Conservation (phyloP, 2,888 invertebrate species). For the Sinotaia quadrata region DNA sequence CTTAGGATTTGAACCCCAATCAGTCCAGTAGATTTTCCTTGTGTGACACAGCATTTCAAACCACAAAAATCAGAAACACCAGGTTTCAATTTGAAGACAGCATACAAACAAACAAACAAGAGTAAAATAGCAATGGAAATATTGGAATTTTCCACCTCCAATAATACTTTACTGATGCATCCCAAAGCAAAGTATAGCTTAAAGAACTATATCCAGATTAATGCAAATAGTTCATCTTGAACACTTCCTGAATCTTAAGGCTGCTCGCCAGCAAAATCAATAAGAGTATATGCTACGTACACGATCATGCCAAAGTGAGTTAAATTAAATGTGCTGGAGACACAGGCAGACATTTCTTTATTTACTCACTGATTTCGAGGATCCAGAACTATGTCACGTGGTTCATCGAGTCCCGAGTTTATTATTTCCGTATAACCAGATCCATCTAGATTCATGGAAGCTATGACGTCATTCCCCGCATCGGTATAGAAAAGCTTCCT, state of each 20-base stretch:
- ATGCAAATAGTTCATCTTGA: no score
- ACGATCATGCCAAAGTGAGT: no score
- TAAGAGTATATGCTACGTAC: no score
- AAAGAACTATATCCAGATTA: no score
- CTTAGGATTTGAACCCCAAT: conserved; percentile 46
- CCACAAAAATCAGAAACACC: not conserved
- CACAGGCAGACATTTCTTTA: no score
- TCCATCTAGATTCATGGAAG: conserved; percentile 41
- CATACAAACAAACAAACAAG: not conserved
- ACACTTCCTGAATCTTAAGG: no score
- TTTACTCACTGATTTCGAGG: conserved; percentile 32
- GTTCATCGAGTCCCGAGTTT: conserved; percentile 38
- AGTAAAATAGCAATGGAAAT: no score
- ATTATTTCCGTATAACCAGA: conserved; percentile 33
- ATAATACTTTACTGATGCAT: no score
- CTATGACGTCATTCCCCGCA: conserved; percentile 39
- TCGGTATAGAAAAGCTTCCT: conserved; percentile 43
- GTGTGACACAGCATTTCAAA: not conserved
- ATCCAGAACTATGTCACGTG: conserved; percentile 42
- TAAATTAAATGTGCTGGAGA: no score
- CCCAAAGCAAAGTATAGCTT: no score
- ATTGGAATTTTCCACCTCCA: no score
- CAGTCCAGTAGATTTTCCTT: conserved; percentile 45
- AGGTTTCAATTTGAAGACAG: not conserved
- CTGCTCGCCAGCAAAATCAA: no score